These are phyloP conservation scores for Uloborus plumipes DNA, from an alignment of 2,888 invertebrate species.

Conservation along the genomic window DNA sequence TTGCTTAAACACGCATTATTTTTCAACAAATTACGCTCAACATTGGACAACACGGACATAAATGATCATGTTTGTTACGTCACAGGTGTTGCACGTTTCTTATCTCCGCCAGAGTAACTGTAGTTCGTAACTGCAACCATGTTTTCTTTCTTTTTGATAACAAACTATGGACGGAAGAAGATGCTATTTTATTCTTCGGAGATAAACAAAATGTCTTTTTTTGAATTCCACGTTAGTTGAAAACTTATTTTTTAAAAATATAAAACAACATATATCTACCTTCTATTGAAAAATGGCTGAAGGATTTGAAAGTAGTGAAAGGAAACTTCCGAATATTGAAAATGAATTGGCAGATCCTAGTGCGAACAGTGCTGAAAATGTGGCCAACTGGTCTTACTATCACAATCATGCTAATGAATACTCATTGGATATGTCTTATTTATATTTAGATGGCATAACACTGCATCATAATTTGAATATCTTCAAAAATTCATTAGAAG, in stretches of 20 bases:
- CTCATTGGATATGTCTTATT: slow-evolving; percentile 77
- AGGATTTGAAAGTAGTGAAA: slow-evolving; percentile 20
- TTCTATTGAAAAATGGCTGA: slow-evolving; percentile 24
- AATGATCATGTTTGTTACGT: too few relatives aligned
- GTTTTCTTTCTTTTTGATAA: slow-evolving; percentile 22
- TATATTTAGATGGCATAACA: slow-evolving; percentile 76
- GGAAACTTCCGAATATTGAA: not conserved
- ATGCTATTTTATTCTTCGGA: not conserved
- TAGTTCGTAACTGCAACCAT: too few relatives aligned
- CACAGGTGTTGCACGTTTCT: too few relatives aligned
- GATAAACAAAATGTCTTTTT: slow-evolving; percentile 14
- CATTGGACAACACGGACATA: too few relatives aligned
- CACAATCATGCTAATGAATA: slow-evolving; percentile 28
- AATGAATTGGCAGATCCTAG: not conserved
- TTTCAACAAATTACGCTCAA: too few relatives aligned
- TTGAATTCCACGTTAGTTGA: slow-evolving; percentile 22
- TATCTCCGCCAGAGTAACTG: too few relatives aligned
- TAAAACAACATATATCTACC: not conserved
- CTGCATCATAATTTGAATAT: slow-evolving; percentile 78
- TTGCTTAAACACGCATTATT: too few relatives aligned
- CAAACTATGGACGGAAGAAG: not conserved
- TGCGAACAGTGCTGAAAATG: slow-evolving; percentile 12
- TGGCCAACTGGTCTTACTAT: slow-evolving; percentile 40
- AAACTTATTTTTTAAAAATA: not conserved
- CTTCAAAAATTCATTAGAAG: slow-evolving; percentile 72